phyloP scores from a whole-genome alignment of 2,888 invertebrate species.

The Gymnoscelis rufifasciata region DNA sequence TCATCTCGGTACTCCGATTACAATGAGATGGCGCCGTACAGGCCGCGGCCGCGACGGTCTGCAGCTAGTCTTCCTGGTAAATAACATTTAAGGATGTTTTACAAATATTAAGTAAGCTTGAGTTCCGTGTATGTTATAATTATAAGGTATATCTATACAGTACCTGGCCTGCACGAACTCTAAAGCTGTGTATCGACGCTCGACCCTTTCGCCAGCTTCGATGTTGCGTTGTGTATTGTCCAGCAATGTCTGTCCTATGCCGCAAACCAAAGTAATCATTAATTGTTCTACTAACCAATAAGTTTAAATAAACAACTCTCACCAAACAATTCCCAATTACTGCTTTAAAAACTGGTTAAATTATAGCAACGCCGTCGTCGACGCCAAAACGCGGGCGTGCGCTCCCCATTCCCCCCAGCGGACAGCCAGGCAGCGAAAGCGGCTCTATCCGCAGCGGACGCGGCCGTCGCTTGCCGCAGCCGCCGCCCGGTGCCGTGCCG shows the following conservation, averaged over 20 bases:
- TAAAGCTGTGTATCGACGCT: no score
- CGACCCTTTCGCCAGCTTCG: no score
- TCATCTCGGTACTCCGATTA: constrained; percentile 72
- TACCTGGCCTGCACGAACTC: no score
- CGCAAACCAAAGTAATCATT: no score
- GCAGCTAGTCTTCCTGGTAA: constrained; percentile 74
- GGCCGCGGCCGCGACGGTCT: constrained; percentile 66
- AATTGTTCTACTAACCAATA: no score
- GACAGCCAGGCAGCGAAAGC: constrained; percentile 49
- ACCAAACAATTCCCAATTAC: no score
- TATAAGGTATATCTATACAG: no score
- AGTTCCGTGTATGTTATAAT: no score
- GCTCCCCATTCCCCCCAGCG: constrained; percentile 25
- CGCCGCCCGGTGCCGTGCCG: constrained; percentile 49
- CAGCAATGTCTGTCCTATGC: no score
- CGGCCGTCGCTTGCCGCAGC: constrained; percentile 62
- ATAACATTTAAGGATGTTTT: neutral
- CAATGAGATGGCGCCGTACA: constrained; percentile 73
- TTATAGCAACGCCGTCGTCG: constrained; percentile 70
- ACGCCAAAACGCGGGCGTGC: constrained; percentile 39
- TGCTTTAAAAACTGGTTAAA: no score
- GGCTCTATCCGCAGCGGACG: constrained; percentile 58
- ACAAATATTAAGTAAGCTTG: no score
- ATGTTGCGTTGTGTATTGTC: neutral
- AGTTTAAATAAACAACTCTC: no score